Evolutionary conservation across 2,797 vertebrate genomes (phyloP).

Genomic region (Danio aesculapii): DNA sequence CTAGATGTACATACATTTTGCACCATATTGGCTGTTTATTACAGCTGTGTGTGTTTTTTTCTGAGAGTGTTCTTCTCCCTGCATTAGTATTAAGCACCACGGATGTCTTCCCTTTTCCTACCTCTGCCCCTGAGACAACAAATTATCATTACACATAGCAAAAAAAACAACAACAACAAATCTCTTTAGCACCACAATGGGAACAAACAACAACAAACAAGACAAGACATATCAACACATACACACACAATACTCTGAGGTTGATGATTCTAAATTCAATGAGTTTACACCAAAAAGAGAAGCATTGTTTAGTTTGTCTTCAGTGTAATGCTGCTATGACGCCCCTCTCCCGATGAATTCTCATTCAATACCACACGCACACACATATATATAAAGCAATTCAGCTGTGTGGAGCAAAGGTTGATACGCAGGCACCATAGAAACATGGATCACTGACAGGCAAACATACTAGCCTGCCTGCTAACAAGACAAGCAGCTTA

Average conservation of each 20-base stretch:
- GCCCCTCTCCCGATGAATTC: neutral
- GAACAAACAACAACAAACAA: constrained; percentile 61
- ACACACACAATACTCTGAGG: constrained; percentile 52
- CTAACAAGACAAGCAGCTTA: constrained; percentile 37
- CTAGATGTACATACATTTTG: neutral
- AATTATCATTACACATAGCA: constrained; percentile 64
- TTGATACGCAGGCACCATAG: constrained; percentile 34
- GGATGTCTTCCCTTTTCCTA: constrained; percentile 63
- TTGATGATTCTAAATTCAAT: constrained; percentile 34
- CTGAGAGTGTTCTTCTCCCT: constrained; percentile 51
- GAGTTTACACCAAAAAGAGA: neutral
- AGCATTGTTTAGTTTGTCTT: neutral
- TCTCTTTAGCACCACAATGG: constrained; percentile 78
- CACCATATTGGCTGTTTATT: constrained; percentile 10
- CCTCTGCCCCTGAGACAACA: constrained; percentile 50
- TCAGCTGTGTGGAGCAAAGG: neutral
- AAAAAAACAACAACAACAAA: constrained; percentile 62
- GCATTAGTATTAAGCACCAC: constrained; percentile 65
- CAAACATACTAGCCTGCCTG: constrained; percentile 33
- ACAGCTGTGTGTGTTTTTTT: constrained; percentile 25
- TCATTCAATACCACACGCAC: constrained; percentile 8
- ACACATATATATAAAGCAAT: neutral
- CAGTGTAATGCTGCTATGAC: constrained; percentile 14
- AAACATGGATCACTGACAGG: constrained; percentile 35
- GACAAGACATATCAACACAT: constrained; percentile 58